Percentiles rank a stretch among this genome's conserved stretches.
Evolutionary conservation across 2,797 vertebrate genomes (phyloP).

Genomic region (Urophycis tenuis): DNA sequence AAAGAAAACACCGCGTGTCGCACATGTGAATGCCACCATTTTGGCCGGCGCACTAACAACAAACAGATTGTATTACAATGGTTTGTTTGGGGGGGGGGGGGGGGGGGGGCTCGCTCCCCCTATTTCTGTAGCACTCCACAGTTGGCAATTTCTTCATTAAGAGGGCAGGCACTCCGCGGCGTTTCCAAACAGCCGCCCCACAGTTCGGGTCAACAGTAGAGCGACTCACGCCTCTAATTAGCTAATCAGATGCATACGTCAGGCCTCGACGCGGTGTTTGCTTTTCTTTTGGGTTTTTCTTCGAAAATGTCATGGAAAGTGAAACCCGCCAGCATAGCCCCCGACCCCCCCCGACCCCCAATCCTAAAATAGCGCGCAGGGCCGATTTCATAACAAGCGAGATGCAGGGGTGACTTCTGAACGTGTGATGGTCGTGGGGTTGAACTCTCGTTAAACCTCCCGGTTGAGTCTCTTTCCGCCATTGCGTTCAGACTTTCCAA

Average conservation of each 20-base stretch:
- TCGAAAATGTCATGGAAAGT: conserved; percentile 67
- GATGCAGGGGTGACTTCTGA: conserved; percentile 41
- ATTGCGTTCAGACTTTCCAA: conserved; percentile 47
- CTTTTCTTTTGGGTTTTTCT: conserved; percentile 50
- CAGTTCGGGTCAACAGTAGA: conserved; percentile 56
- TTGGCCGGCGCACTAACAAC: conserved; percentile 58
- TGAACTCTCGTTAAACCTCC: conserved; percentile 42
- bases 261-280: conserved; percentile 56
- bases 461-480: conserved; percentile 50
- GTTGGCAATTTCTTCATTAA: conserved; percentile 52
- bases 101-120: conserved; percentile 15
- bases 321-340: conserved; percentile 49
- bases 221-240: conserved; percentile 63
- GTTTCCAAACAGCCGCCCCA: conserved; percentile 58
- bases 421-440: conserved; percentile 40
- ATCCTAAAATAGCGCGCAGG: conserved; percentile 55
- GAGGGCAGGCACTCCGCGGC: conserved; percentile 34
- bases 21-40: conserved; percentile 60
- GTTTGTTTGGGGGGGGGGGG: conserved; percentile 43
- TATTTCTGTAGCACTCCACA: conserved; percentile 15
- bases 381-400: conserved; percentile 46
- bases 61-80: conserved; percentile 65
- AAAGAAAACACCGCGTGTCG: conserved; percentile 46
- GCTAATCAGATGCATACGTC: conserved; percentile 66
- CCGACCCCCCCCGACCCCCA: conserved; percentile 47